These are phyloP conservation scores for Elachura formosa DNA, from an alignment of 2,113 vertebrate species.

Conservation along the genomic window DNA sequence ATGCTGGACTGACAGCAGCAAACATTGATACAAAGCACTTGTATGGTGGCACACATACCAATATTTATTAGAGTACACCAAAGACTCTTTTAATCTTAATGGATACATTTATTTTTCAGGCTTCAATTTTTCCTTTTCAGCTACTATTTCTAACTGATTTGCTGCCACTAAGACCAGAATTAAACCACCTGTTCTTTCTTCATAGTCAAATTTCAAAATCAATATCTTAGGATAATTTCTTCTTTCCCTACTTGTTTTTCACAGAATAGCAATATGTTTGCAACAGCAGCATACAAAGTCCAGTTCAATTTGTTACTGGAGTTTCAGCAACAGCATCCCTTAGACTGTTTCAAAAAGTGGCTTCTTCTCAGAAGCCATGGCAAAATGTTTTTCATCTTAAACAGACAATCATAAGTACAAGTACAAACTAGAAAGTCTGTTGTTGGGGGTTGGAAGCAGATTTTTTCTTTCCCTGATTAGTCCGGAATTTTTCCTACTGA, in stretches of 20 bases:
- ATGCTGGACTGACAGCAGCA: background rate
- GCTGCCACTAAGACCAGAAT: background rate
- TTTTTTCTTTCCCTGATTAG: too few relatives aligned
- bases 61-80: background rate
- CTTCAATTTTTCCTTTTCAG: background rate
- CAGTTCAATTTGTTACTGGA: background rate
- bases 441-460: too few relatives aligned
- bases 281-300: background rate
- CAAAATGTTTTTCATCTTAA: background rate
- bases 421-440: background rate
- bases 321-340: background rate
- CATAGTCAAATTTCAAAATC: background rate
- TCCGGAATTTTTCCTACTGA: too few relatives aligned
- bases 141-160: background rate
- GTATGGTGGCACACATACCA: background rate
- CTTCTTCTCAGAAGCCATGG: background rate
- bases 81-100: background rate
- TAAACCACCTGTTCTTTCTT: background rate
- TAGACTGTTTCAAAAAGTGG: background rate
- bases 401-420: background rate
- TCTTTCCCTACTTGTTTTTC: background rate
- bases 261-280: background rate
- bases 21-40: background rate
- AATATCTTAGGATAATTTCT: background rate
- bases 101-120: background rate